Conservation (phyloP, 2,113 vertebrate genomes). For the Malurus melanocephalus region DNA sequence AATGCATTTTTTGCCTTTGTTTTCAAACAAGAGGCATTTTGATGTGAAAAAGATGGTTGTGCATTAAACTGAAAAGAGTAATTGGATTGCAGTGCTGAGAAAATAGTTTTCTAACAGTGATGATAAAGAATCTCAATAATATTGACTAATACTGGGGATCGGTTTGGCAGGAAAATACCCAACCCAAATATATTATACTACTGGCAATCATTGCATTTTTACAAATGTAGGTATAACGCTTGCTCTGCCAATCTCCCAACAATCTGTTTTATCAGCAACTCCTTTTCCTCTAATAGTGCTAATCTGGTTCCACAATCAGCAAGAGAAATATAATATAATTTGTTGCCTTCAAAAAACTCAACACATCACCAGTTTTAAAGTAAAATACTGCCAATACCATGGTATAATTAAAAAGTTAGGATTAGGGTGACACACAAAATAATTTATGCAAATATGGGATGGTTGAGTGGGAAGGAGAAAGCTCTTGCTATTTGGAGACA, state of each 20-base stretch:
- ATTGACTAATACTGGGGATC: background rate
- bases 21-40: background rate
- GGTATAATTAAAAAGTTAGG: background rate
- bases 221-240: background rate
- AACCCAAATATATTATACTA: background rate
- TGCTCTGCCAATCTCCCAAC: background rate
- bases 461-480: background rate
- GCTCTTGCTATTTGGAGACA: background rate
- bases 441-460: background rate
- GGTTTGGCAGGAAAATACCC: background rate
- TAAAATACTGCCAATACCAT: background rate
- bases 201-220: background rate
- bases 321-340: background rate
- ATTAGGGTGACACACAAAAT: background rate
- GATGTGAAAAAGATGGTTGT: background rate
- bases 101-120: rapidly evolving
- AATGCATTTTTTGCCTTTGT: background rate
- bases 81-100: background rate
- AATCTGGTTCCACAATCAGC: background rate
- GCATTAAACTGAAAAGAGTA: background rate
- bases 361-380: background rate
- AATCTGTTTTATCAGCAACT: background rate
- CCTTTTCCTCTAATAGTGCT: background rate
- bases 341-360: background rate
- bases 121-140: background rate